These are phyloP conservation scores for Diadema setosum DNA, from an alignment of 35 echinoderm and acorn worm species.

Conservation along the genomic window DNA sequence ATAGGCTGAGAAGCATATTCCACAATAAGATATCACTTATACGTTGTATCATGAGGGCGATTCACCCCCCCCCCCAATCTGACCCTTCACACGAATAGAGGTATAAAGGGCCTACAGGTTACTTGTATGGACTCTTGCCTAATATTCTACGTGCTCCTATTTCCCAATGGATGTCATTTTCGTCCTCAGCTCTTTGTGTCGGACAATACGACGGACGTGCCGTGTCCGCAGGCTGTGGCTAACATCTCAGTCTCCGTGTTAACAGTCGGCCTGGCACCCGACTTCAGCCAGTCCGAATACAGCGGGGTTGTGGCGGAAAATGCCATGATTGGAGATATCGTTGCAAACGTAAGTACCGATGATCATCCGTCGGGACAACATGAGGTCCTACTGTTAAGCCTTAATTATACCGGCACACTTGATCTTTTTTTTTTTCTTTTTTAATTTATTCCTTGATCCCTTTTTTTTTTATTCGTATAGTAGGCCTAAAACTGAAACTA, in stretches of 20 bases:
- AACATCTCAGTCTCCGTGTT: neutral
- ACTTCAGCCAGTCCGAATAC: neutral
- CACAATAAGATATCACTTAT: no score
- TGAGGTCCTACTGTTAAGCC: neutral
- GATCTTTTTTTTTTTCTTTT: neutral
- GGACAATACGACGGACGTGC: neutral
- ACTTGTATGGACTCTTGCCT: no score
- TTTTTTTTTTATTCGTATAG: no score
- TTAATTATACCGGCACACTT: neutral
- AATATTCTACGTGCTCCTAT: neutral
- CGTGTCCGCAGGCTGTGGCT: neutral
- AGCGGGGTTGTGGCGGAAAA: neutral
- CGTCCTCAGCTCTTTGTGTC: neutral
- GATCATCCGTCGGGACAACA: neutral
- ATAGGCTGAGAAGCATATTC: no score
- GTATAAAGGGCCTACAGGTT: no score
- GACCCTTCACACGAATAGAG: no score
- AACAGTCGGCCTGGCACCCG: neutral
- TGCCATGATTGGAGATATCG: neutral
- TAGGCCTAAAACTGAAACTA: neutral
- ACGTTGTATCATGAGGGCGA: no score
- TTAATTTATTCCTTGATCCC: no score
- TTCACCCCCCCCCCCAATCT: no score
- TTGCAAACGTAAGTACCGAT: neutral
- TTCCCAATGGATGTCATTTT: neutral